Base-by-base conservation (phyloP, 2,797 vertebrate species). In the Distichodus sexfasciatus region DNA sequence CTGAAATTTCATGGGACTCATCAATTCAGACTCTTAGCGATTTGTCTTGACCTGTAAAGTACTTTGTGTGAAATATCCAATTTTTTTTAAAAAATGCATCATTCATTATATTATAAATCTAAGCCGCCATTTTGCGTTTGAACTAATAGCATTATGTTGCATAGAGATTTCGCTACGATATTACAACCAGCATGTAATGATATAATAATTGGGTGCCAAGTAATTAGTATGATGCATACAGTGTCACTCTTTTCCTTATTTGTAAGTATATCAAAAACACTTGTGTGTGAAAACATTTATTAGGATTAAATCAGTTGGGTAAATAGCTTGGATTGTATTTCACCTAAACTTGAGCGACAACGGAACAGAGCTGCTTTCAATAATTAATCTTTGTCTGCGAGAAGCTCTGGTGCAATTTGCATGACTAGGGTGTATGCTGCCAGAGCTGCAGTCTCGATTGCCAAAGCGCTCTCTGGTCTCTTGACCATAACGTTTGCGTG, bases 361-460 rank as follows among this genome's bases (percentile, higher is more conserved):
- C 91, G 94, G 96, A 96, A 99, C 96, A 99, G 97, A 98, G 94
- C 92, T 91, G 93, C 91, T 90, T 89, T 90, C 90, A 91, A 93
- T 97, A 95, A 99, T 99, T 98, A 97, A 99, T 99, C 97, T 96
- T 94, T 95, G 95, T 99, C 96, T 96, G 95, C 93, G 93, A 93
- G 93, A 94, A 94, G 94, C 92, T 93, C 89, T 90, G 90, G 90
- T 92, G 93, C 93, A 94, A 97, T 97, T 95, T 97, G 95, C 96
- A 96, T 98, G 95, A 95, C 93, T 93, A 93, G 94, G 94, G 92
- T 93, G 91, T n/a, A 91, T 91, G 91, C 93, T 92, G 92, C 93
- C 94, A 94, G 89, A 87, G 85, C n/a, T 88, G 94, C 89, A 80
- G 91, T 90, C 93, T 87, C 82, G 88, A 90, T 85, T 91, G 88